Percentiles rank a stretch among this genome's conserved stretches.
Evolutionary conservation across 2,113 vertebrate genomes (phyloP).

Genomic region (Stegastes partitus): DNA sequence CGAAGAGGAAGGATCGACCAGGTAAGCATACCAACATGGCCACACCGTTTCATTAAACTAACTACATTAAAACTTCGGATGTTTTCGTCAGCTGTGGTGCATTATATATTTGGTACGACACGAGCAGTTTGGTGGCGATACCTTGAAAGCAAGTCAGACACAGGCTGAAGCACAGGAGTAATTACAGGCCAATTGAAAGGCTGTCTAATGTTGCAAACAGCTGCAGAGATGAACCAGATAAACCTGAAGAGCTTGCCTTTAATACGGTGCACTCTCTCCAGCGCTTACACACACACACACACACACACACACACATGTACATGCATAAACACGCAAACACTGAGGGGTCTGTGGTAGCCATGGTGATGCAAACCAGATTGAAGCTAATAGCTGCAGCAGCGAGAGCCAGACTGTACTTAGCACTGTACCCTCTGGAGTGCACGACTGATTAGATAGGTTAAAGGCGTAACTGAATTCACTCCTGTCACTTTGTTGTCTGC

Average conservation of each 20-base stretch:
- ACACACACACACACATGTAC: background rate
- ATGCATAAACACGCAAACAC: constrained; percentile 2
- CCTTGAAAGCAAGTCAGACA: constrained; percentile 11
- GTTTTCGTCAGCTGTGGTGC: background rate
- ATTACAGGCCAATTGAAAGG: constrained; percentile 50
- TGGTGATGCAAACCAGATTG: constrained; percentile 49
- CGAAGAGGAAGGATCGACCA: constrained; percentile 54
- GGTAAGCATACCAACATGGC: constrained; percentile 60
- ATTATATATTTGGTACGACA: background rate
- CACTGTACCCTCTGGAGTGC: constrained; percentile 22
- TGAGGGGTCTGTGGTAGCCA: constrained; percentile 25
- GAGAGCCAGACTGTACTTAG: constrained; percentile 29
- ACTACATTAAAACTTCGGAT: background rate
- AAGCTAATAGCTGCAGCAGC: constrained; percentile 28
- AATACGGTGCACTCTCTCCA: background rate
- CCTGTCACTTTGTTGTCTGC: background rate
- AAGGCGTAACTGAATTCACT: background rate
- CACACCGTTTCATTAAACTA: background rate
- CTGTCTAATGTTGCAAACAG: constrained; percentile 49
- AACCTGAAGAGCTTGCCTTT: constrained; percentile 68
- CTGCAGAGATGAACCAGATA: constrained; percentile 69
- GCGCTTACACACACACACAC: background rate
- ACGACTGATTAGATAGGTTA: background rate
- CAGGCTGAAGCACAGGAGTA: constrained; percentile 34
- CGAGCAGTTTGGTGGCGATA: background rate